Conservation (phyloP, 2,113 vertebrate genomes). For the Riparia riparia region DNA sequence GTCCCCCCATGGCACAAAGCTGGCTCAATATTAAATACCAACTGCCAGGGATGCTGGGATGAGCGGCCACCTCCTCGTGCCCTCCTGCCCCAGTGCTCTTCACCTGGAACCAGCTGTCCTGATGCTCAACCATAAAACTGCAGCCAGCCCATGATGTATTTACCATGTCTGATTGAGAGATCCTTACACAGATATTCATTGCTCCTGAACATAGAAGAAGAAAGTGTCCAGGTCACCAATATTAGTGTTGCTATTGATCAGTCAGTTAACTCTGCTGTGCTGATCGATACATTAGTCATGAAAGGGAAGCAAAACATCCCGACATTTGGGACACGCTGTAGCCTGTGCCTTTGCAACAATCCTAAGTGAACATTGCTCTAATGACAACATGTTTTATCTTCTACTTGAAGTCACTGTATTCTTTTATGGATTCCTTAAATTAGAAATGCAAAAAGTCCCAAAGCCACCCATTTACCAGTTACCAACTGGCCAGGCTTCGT, state of each 20-base stretch:
- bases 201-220: neutral
- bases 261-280: neutral
- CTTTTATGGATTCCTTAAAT: neutral
- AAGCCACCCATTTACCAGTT: neutral
- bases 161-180: neutral
- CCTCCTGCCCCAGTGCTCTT: accelerated
- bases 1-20: neutral
- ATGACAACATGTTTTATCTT: neutral
- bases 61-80: neutral
- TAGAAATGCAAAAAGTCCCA: neutral
- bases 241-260: neutral
- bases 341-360: neutral
- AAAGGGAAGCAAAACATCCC: neutral
- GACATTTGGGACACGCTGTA: neutral
- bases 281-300: neutral
- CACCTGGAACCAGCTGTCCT: accelerated
- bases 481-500: neutral
- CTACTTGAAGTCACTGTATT: neutral
- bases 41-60: neutral
- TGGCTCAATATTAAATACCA: neutral
- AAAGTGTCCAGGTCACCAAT: conserved; percentile 17
- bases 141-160: neutral
- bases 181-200: neutral
- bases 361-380: neutral
- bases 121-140: neutral